A percentile compares a stretch with the other conserved stretches of the same genome.
These are phyloP conservation scores for Melanerpes formicivorus DNA, from an alignment of 2,113 vertebrate genomes.

Conservation along the genomic window DNA sequence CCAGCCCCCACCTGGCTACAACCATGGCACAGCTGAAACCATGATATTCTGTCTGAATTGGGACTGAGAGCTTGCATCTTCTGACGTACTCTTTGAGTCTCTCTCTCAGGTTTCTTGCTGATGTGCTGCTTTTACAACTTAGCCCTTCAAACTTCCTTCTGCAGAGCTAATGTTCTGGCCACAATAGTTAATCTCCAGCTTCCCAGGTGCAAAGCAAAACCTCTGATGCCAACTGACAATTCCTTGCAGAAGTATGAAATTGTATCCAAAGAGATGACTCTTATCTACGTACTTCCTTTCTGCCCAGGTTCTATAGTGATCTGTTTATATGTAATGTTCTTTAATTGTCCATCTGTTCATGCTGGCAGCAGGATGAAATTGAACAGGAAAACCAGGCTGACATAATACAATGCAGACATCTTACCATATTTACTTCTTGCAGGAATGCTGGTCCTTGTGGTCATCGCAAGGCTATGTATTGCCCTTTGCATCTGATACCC, in stretches of 20 bases:
- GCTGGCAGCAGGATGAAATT: slow-evolving; percentile 27
- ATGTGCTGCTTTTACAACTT: neutral
- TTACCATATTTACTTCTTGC: neutral
- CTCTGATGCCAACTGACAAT: slow-evolving; percentile 6
- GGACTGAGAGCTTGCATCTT: neutral
- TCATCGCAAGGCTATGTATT: neutral
- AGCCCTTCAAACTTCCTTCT: neutral
- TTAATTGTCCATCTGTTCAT: slow-evolving; percentile 43
- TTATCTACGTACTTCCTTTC: neutral
- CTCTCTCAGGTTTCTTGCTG: neutral
- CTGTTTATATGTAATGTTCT: slow-evolving; percentile 2
- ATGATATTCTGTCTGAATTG: neutral
- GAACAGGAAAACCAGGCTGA: slow-evolving; percentile 22
- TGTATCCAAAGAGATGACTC: neutral
- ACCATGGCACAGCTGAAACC: neutral
- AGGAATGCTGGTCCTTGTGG: neutral
- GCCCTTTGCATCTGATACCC: neutral
- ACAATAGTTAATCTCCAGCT: neutral
- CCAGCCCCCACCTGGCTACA: too few species aligned
- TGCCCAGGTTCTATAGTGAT: neutral
- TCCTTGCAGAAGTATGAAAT: neutral
- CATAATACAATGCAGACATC: neutral
- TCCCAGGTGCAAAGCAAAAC: slow-evolving; percentile 5
- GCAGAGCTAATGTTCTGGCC: neutral
- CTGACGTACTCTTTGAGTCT: neutral